phyloP scores from a whole-genome alignment of 2,113 vertebrate species.

The Astur gentilis region DNA sequence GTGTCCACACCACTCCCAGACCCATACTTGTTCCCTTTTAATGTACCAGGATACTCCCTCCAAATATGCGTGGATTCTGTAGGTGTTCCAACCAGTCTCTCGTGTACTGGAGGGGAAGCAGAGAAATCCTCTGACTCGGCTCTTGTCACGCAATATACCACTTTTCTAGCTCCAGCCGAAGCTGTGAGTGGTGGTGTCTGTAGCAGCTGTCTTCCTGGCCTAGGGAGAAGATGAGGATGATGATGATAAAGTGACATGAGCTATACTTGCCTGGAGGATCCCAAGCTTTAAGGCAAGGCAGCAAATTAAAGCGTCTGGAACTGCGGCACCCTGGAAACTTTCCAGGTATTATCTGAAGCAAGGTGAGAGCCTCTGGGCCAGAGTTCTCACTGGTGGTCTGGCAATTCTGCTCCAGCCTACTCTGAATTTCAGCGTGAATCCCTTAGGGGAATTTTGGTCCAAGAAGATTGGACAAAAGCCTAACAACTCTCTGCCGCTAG shows the following conservation, averaged over 20 bases:
- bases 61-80: not conserved
- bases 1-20: not conserved
- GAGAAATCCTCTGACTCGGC: not conserved
- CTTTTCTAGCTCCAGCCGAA: not conserved
- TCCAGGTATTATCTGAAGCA: not conserved
- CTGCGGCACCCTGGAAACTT: not conserved
- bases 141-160: not conserved
- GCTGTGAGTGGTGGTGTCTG: not conserved
- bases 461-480: not conserved
- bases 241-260: not conserved
- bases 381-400: not conserved
- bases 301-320: not conserved
- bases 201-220: not conserved
- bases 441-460: not conserved
- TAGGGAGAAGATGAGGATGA: not conserved
- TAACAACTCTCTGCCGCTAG: not conserved
- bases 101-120: rapidly evolving
- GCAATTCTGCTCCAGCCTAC: not conserved
- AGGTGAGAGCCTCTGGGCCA: not conserved
- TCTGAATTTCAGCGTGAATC: not conserved
- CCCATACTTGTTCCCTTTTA: not conserved
- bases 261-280: not conserved
- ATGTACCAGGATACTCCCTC: not conserved
- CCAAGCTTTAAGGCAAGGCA: not conserved
- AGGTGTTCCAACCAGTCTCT: not conserved